Base-by-base conservation (phyloP, 2,797 vertebrate genomes). In the Urocyon cinereoargenteus region DNA sequence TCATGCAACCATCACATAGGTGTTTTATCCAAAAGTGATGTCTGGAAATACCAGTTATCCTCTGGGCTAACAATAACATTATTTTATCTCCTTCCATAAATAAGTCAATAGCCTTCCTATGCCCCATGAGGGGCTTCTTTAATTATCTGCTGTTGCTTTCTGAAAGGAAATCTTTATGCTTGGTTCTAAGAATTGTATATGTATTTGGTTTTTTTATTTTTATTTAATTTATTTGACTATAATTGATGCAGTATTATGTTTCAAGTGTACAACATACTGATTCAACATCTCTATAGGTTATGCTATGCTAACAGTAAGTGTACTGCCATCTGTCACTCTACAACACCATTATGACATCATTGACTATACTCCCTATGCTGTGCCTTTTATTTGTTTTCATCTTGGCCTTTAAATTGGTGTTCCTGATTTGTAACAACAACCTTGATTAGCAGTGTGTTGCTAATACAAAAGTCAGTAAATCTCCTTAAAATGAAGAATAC, bases 101-200 rank as follows among this genome's bases (percentile, higher is more conserved):
- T 87, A 92, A 92, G 40, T 86, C 45, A 96, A 94, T 92, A 86
- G n/a, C 51, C 45, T 92, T 96, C 90, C 49, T 81, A 36, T 93
- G 81, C 24, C 51, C 55, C 45, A 40, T 86, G 34, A 85, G 68
- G 22, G 18, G 21, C 6, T 90, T 85, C 86, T 94, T n/a, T 95
- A 91, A 91, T 91, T 92, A 36, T 93, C 66, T 94, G 16, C 68
- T 86, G 9, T 64, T 85, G 28, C 45, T 94, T 97, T 96, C 91
- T 94, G 57, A 68, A 95, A 86, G 72, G 84, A 84, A 83, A 4
- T 83, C 22, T 86, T 96, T 91, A 59, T 87, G 28, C 5, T 57
- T 93, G 18, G 53, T 94, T 96, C 53, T 85, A 61, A 95, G 5
- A 78, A 83, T 94, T 92, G 55, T 70, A 34, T 95, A 68, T 31